Conservation (phyloP, 2,888 invertebrate genomes). For the Leptodirus hochenwartii region DNA sequence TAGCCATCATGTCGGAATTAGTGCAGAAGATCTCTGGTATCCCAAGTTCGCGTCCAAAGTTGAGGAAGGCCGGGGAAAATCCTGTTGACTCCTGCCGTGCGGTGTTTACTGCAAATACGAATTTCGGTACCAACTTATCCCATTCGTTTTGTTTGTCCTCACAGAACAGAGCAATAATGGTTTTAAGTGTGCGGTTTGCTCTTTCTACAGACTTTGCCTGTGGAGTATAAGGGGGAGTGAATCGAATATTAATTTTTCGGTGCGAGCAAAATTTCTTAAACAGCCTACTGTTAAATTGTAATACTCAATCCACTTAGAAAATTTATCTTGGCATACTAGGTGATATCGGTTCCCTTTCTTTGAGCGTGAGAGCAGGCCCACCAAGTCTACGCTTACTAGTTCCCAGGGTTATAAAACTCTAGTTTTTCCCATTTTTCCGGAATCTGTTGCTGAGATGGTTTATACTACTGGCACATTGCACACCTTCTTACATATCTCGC, state of each 20-base stretch:
- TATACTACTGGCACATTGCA: conserved; percentile 14
- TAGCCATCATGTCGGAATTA: not conserved
- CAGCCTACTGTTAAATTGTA: not conserved
- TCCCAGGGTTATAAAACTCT: conserved; percentile 14
- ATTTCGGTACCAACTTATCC: conserved; percentile 15
- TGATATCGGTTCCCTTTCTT: conserved; percentile 11
- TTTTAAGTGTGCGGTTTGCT: conserved; percentile 16
- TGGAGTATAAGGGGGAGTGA: conserved; percentile 15
- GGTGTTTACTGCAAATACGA: conserved; percentile 16
- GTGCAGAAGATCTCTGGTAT: conserved; percentile 2
- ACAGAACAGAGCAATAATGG: conserved; percentile 13
- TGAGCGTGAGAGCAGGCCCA: conserved; percentile 14
- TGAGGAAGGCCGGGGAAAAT: conserved; percentile 15
- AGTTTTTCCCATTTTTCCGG: conserved; percentile 13
- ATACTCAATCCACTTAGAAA: conserved; percentile 17
- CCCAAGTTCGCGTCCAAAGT: conserved; percentile 13
- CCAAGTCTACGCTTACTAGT: conserved; percentile 15
- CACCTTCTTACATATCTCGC: conserved; percentile 15
- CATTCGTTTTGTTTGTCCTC: conserved; percentile 15
- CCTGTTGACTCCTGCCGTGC: conserved; percentile 15
- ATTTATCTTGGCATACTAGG: conserved; percentile 12
- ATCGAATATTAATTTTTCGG: conserved; percentile 4
- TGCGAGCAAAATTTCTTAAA: conserved; percentile 1
- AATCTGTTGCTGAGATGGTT: too few relatives aligned
- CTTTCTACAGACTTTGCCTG: conserved; percentile 18